These are phyloP conservation scores for Columba livia DNA, from an alignment of 2,113 vertebrate genomes.

Conservation along the genomic window DNA sequence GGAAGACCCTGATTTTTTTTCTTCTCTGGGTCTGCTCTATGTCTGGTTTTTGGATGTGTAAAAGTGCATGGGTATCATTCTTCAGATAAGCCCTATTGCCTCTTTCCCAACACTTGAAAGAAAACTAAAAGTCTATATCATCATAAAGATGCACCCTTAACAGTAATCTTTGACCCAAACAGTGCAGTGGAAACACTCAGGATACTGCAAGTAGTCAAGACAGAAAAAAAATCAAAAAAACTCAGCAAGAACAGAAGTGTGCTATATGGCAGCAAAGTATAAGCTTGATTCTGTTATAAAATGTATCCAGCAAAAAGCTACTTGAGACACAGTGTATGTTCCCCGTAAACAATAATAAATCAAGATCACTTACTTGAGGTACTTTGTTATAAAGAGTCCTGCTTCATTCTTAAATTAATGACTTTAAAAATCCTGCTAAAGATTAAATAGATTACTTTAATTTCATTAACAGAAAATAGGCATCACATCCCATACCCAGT, in stretches of 20 bases:
- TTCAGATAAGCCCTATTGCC: not conserved
- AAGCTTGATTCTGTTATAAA: conserved; percentile 43
- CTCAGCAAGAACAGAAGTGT: not conserved
- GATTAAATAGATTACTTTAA: conserved; percentile 64
- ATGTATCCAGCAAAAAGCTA: conserved; percentile 33
- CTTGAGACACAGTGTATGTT: not conserved
- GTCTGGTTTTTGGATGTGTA: not conserved
- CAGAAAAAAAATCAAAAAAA: not conserved
- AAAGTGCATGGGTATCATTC: not conserved
- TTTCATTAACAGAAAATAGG: conserved; percentile 38
- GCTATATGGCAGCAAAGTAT: not conserved
- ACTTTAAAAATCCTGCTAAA: conserved; percentile 50
- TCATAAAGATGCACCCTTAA: not conserved
- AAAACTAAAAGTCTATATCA: not conserved
- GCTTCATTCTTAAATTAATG: conserved; percentile 62
- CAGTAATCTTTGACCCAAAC: conserved; percentile 4
- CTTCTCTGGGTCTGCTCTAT: not conserved
- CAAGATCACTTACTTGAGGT: conserved; percentile 29
- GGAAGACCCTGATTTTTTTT: not conserved
- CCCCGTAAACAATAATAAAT: conserved; percentile 48
- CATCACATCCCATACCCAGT: not conserved
- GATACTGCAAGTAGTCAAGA: not conserved
- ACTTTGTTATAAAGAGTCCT: conserved; percentile 59
- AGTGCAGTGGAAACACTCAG: conserved; percentile 14
- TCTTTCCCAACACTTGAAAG: conserved; percentile 17